These are phyloP conservation scores for Salmo trutta DNA, from an alignment of 2,797 vertebrate species.

Conservation along the genomic window DNA sequence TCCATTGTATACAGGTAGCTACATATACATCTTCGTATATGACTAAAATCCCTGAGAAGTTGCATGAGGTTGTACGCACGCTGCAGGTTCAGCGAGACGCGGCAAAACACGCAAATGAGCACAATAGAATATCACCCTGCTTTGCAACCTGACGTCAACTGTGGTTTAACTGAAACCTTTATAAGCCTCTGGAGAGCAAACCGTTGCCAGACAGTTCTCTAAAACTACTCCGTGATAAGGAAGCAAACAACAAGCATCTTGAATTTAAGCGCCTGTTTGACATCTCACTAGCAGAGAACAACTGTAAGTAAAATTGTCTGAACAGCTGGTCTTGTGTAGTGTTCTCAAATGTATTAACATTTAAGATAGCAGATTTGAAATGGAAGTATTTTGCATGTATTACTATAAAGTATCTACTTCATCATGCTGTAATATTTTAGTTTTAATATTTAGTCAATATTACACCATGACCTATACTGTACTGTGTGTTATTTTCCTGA, in stretches of 20 bases:
- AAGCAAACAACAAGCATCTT: not conserved
- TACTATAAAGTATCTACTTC: not conserved
- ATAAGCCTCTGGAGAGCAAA: conserved; percentile 45
- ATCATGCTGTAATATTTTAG: not conserved
- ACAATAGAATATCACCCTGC: not conserved
- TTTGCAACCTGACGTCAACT: conserved; percentile 35
- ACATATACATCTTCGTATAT: not conserved
- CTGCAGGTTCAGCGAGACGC: not conserved
- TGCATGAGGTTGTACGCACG: not conserved
- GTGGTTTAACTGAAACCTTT: conserved; percentile 41
- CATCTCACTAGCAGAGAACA: not conserved
- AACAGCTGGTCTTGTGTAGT: not conserved
- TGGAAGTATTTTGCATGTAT: not conserved
- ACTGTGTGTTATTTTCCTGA: not conserved
- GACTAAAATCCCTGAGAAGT: not conserved
- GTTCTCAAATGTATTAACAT: not conserved
- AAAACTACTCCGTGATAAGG: not conserved
- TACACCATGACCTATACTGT: not conserved
- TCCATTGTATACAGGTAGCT: not conserved
- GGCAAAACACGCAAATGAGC: not conserved
- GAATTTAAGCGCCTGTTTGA: not conserved
- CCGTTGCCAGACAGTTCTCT: not conserved
- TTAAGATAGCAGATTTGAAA: too few species aligned
- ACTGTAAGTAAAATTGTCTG: not conserved
- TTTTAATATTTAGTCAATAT: not conserved